A percentile compares a stretch with the other conserved stretches of the same genome.
These are phyloP conservation scores for Criorhina ranunculi DNA, from an alignment of 2,888 invertebrate genomes.

Conservation along the genomic window DNA sequence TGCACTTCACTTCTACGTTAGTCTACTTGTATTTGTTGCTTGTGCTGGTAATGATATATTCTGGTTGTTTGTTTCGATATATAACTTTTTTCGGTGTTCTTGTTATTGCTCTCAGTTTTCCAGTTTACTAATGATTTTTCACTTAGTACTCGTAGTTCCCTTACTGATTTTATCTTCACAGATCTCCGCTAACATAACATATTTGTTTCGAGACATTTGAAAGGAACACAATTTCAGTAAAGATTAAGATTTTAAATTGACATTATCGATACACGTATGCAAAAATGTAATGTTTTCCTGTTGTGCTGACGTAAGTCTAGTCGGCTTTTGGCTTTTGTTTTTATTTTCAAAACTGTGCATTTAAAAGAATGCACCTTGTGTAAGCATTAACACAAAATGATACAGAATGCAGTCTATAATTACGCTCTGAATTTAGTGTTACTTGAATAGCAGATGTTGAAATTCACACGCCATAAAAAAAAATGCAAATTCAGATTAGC, in stretches of 20 bases:
- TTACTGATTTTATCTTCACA: background rate
- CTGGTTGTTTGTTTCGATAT: slow-evolving; percentile 37
- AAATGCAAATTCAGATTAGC: slow-evolving; percentile 9
- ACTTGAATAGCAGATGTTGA: background rate
- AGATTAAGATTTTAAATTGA: slow-evolving; percentile 57
- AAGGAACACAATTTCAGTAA: slow-evolving; percentile 50
- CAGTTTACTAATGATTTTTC: slow-evolving; percentile 58
- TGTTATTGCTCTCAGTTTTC: slow-evolving; percentile 46
- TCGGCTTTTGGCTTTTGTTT: slow-evolving; percentile 34
- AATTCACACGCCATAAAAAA: background rate
- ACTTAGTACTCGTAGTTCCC: too few species aligned
- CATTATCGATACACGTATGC: slow-evolving; percentile 39
- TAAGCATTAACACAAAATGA: slow-evolving; percentile 26
- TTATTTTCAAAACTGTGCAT: slow-evolving; percentile 23
- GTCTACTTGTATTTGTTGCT: slow-evolving; percentile 35
- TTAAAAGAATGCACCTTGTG: slow-evolving; percentile 42
- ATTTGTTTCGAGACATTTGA: slow-evolving; percentile 53
- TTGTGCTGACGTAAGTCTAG: slow-evolving; percentile 46
- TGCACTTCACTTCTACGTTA: slow-evolving; percentile 40
- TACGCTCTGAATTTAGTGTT: slow-evolving; percentile 19
- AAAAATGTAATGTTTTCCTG: slow-evolving; percentile 61
- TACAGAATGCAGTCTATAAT: slow-evolving; percentile 32
- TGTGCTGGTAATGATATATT: slow-evolving; percentile 21
- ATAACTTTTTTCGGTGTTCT: slow-evolving; percentile 42
- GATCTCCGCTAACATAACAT: background rate